A percentile compares a stretch with the other conserved stretches of the same genome.
Conservation (phyloP, 1,140 invertebrate genomes). For the Popillia japonica region DNA sequence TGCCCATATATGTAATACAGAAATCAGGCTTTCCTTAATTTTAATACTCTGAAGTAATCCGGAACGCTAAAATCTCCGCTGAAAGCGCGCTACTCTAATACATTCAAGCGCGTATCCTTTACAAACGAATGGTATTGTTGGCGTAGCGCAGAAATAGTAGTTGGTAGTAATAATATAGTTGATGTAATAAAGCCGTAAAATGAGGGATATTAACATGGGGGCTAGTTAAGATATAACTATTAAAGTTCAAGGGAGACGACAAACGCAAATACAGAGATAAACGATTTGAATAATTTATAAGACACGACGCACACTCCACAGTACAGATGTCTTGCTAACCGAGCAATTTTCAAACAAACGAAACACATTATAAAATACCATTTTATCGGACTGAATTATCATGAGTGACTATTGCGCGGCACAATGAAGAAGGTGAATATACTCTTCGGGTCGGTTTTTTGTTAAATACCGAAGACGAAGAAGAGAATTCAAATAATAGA, state of each 20-base stretch:
- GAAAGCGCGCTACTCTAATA: neutral
- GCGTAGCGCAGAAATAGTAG: neutral
- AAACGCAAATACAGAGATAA: slow-evolving; percentile 31
- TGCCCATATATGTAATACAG: neutral
- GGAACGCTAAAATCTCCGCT: slow-evolving; percentile 12
- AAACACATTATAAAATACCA: slow-evolving; percentile 7
- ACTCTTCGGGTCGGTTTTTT: neutral
- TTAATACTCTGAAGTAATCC: slow-evolving; percentile 18
- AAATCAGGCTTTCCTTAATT: slow-evolving; percentile 11
- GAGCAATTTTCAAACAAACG: neutral
- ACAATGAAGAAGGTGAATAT: slow-evolving; percentile 7
- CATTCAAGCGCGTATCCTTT: slow-evolving; percentile 17
- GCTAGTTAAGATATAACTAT: slow-evolving; percentile 34
- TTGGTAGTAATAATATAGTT: slow-evolving; percentile 20
- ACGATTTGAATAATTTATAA: slow-evolving; percentile 31
- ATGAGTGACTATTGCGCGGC: neutral
- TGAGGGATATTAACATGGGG: slow-evolving; percentile 33
- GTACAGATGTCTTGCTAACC: neutral
- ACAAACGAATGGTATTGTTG: neutral
- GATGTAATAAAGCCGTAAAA: slow-evolving; percentile 34
- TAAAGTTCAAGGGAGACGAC: slow-evolving; percentile 26
- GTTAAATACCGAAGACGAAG: slow-evolving; percentile 20
- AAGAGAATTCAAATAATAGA: slow-evolving; percentile 3
- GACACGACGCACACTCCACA: neutral
- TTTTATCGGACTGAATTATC: slow-evolving; percentile 24